Base-by-base conservation (phyloP, 1,140 invertebrate genomes). In the Danaus plexippus region DNA sequence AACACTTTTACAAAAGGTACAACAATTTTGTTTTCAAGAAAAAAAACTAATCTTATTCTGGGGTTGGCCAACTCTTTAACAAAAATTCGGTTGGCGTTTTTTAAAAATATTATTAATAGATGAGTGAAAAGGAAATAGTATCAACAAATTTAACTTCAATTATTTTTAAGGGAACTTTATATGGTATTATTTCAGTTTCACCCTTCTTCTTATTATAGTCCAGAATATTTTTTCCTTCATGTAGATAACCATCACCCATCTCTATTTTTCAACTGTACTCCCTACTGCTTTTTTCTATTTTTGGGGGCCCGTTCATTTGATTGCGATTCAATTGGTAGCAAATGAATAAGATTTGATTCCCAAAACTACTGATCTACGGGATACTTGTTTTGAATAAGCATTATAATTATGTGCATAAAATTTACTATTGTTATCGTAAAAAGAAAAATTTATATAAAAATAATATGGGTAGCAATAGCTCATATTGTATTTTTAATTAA, bases 131-230 rank as follows among this genome's bases (percentile, higher is more conserved):
- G 18, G 18, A 22, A 22, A 2, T 22, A 22, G 18, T 32, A 78
- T 77, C 73, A 79, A 84, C 80, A 84, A 84, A 84, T 84, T 84
- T 84, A 80, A 83, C 75, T 84, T 83, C 75, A 83, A 86, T 86
- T 86, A 85, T 78, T 79, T 80, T 86, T 73, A 85, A 86, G 80
- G 78, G 75, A 77, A 65, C 62, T 54, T 71, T 61, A 73, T 62
- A 73, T 67, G 67, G 75, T 83, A 84, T 74, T 75, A 1, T 85
- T 80, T 81, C 75, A 78, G 64, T 57, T 74, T 59, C 74, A 81
- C 80, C 81, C 80, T 78, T 80, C 78, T 77, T 71, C 73, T 76
- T 68, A 77, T 82, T 83, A 79, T 75, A 77, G 75, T 81, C 80
- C 76, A 83, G 78, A 83, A 77, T 69, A 73, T 79, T 71, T 64